These are phyloP conservation scores for Pollenia labialis DNA, from an alignment of 2,888 invertebrate genomes.

Conservation along the genomic window DNA sequence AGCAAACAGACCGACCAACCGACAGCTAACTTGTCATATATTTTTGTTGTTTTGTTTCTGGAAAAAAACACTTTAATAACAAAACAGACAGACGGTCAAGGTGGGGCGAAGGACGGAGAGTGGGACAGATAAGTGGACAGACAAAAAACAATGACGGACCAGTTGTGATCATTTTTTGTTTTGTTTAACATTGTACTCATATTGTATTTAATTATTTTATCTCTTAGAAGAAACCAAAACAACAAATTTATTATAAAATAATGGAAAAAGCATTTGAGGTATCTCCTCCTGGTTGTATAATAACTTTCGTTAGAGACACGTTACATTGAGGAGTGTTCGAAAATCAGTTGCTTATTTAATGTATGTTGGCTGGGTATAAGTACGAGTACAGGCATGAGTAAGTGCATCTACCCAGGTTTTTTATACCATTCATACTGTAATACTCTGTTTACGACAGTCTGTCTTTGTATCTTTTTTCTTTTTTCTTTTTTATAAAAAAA, in stretches of 20 bases:
- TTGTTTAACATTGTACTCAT: slow-evolving; percentile 40
- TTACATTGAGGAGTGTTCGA: slow-evolving; percentile 68
- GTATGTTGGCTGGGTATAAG: background rate
- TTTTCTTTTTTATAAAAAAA: slow-evolving; percentile 33
- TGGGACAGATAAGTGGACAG: background rate
- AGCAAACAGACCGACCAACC: slow-evolving; percentile 12
- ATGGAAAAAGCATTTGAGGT: slow-evolving; percentile 53
- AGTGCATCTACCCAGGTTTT: slow-evolving; percentile 38
- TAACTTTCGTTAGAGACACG: slow-evolving; percentile 69
- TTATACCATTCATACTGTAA: slow-evolving; percentile 19
- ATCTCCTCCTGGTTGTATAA: slow-evolving; percentile 56
- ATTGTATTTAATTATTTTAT: slow-evolving; percentile 55
- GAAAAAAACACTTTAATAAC: slow-evolving; percentile 61
- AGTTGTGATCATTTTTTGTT: slow-evolving; percentile 54
- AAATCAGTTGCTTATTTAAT: slow-evolving; percentile 64
- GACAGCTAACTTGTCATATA: slow-evolving; percentile 48
- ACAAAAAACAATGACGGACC: slow-evolving; percentile 4
- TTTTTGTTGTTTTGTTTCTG: slow-evolving; percentile 16
- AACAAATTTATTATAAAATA: slow-evolving; percentile 31
- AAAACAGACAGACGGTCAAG: slow-evolving; percentile 45
- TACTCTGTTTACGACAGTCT: slow-evolving; percentile 23
- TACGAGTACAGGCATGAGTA: slow-evolving; percentile 6
- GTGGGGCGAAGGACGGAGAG: slow-evolving; percentile 14
- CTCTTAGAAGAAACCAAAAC: slow-evolving; percentile 55
- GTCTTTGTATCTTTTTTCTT: slow-evolving; percentile 41